phyloP scores from a whole-genome alignment of 2,113 vertebrate species.

The Kobus ellipsiprymnus region DNA sequence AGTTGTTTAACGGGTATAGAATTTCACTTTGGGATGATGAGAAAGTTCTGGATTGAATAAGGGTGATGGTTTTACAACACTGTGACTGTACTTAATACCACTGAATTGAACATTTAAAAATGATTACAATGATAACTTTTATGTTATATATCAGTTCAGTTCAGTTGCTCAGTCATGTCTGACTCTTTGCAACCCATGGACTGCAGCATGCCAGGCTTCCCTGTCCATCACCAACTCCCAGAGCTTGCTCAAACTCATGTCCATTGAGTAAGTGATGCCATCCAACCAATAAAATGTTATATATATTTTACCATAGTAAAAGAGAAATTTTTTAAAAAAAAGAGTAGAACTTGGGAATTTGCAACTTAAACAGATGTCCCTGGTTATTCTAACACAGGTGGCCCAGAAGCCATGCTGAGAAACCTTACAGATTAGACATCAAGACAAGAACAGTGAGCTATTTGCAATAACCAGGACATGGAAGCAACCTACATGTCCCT shows the following conservation, averaged over 20 bases:
- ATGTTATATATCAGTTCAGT: background rate
- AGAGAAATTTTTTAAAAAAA: background rate
- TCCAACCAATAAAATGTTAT: background rate
- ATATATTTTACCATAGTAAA: background rate
- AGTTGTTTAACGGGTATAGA: background rate
- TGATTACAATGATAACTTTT: background rate
- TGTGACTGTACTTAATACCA: background rate
- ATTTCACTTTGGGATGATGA: background rate
- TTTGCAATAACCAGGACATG: background rate
- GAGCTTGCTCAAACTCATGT: background rate
- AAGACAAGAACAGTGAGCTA: background rate
- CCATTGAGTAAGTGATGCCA: background rate
- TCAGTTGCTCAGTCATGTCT: background rate
- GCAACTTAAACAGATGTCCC: background rate
- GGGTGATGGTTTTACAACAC: background rate
- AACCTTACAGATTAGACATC: background rate
- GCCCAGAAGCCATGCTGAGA: background rate
- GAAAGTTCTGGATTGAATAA: background rate
- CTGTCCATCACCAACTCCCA: background rate
- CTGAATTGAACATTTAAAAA: background rate
- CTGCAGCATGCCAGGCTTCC: background rate
- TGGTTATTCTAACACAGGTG: background rate
- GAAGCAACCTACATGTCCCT: background rate
- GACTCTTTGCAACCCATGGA: background rate
- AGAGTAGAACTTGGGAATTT: background rate